These are phyloP conservation scores for Olivierus martensii DNA, from an alignment of 1,140 invertebrate genomes.

Conservation along the genomic window DNA sequence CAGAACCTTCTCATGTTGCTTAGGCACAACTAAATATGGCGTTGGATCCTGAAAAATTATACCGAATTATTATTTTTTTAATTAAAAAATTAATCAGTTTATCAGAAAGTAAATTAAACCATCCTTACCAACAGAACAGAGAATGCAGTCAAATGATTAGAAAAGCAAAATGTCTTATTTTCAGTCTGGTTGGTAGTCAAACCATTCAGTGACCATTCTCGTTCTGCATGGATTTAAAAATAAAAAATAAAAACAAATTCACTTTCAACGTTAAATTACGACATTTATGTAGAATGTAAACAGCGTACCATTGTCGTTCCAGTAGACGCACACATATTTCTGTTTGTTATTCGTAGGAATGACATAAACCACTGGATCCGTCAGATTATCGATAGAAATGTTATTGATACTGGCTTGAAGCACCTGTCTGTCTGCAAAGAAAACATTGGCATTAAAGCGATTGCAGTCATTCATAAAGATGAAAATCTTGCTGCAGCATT, in stretches of 20 bases:
- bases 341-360: conserved; percentile 24
- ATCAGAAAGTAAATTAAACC: conserved; percentile 1
- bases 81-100: too few species aligned
- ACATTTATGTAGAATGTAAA: background rate
- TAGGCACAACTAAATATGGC: conserved; percentile 22
- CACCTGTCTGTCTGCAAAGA: conserved; percentile 22
- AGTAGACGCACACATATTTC: conserved; percentile 32
- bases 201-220: conserved; percentile 33
- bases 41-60: conserved; percentile 29
- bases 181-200: conserved; percentile 26
- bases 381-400: conserved; percentile 27
- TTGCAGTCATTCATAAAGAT: too few species aligned
- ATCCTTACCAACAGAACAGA: conserved; percentile 35
- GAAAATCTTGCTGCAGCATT: too few species aligned
- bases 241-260: too few species aligned
- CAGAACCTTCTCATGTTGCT: conserved; percentile 27
- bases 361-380: conserved; percentile 29
- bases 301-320: conserved; percentile 31
- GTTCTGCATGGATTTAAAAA: conserved; percentile 22
- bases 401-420: conserved; percentile 25
- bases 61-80: too few species aligned
- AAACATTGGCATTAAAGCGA: background rate
- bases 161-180: conserved; percentile 30
- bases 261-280: too few species aligned
- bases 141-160: conserved; percentile 40